These are phyloP conservation scores for Takifugu bimaculatus DNA, from an alignment of 2,113 vertebrate species.

Conservation along the genomic window DNA sequence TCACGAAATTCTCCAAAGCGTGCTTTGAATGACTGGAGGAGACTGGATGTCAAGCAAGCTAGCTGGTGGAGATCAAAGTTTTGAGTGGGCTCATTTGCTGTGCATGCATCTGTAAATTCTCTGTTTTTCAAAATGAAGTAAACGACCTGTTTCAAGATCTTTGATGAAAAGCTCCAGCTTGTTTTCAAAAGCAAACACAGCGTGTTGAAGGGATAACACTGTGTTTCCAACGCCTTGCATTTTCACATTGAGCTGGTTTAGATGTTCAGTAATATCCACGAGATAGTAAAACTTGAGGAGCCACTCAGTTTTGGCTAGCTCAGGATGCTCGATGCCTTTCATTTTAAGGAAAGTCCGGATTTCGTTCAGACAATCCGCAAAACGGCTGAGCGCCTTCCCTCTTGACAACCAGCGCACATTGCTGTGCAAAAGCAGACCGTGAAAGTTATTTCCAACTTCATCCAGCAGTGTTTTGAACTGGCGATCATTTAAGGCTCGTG, in stretches of 20 bases:
- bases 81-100: slow-evolving; percentile 17
- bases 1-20: slow-evolving; percentile 42
- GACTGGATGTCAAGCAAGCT: slow-evolving; percentile 42
- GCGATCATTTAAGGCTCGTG: slow-evolving; percentile 35
- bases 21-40: slow-evolving; percentile 46
- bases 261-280: slow-evolving; percentile 52
- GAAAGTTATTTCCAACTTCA: slow-evolving; percentile 41
- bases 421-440: slow-evolving; percentile 50
- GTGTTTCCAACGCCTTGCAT: slow-evolving; percentile 58
- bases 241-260: slow-evolving; percentile 61
- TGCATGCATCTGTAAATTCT: slow-evolving; percentile 31
- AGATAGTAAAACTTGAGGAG: slow-evolving; percentile 57
- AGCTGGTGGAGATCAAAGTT: slow-evolving; percentile 46
- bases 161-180: slow-evolving; percentile 49
- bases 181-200: slow-evolving; percentile 59
- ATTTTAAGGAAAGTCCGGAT: slow-evolving; percentile 51
- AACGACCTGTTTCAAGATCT: slow-evolving; percentile 14
- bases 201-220: slow-evolving; percentile 58
- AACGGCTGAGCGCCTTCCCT: slow-evolving; percentile 45
- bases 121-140: slow-evolving; percentile 26
- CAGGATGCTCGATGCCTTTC: slow-evolving; percentile 37
- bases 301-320: slow-evolving; percentile 40
- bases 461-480: slow-evolving; percentile 37
- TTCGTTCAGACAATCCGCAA: slow-evolving; percentile 44
- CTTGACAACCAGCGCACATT: slow-evolving; percentile 54